A percentile compares a stretch with the other conserved stretches of the same genome.
Evolutionary conservation across 2,113 vertebrate genomes (phyloP).

Genomic region (Tragelaphus imberbis): DNA sequence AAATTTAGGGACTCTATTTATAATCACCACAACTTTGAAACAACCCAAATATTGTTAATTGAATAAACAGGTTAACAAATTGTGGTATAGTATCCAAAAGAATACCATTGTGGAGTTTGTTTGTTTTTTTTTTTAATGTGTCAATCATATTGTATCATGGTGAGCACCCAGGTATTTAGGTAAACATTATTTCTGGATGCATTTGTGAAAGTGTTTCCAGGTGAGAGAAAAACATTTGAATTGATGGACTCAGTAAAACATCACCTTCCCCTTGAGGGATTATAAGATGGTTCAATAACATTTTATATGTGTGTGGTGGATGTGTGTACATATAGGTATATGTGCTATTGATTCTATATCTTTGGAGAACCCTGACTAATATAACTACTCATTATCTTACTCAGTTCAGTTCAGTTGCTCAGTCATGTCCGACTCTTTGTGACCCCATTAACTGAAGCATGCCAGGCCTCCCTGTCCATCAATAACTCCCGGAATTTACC

Average conservation of each 20-base stretch:
- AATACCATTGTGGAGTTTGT: neutral
- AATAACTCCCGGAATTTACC: neutral
- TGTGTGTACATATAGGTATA: neutral
- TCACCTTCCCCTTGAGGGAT: neutral
- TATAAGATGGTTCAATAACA: neutral
- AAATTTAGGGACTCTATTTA: neutral
- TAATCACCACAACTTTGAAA: neutral
- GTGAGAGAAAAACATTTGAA: neutral
- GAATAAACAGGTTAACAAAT: neutral
- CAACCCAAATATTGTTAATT: neutral
- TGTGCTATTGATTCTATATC: neutral
- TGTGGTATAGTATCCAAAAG: neutral
- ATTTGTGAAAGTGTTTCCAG: neutral
- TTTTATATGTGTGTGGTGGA: neutral
- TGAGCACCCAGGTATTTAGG: neutral
- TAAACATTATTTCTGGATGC: neutral
- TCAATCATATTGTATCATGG: neutral
- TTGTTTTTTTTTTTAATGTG: neutral
- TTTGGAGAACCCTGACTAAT: neutral
- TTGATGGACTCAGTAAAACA: neutral
- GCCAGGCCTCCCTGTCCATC: neutral
- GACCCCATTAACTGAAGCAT: neutral
- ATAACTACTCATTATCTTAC: neutral
- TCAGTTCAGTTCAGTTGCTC: neutral
- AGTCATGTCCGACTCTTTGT: accelerated